Evolutionary conservation across 2,113 vertebrate species (phyloP), one percentile per base, ranked within the genome.

Genomic region (Silurus glanis): DNA sequence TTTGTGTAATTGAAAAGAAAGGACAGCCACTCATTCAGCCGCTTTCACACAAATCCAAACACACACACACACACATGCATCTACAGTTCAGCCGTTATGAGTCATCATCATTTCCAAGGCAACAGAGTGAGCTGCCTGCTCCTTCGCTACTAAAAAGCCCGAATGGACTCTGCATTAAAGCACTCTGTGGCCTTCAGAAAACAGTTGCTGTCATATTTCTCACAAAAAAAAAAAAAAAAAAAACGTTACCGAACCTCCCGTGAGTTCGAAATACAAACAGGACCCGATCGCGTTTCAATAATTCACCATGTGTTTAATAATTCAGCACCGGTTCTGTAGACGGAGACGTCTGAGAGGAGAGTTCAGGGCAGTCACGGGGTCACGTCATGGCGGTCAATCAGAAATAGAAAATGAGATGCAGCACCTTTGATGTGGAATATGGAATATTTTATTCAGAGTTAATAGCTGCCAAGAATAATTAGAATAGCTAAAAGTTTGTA

Each of bases 61-160:
- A 75, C 76, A 51, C 75, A 62, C 67, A 85, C 64, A 82, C 64
- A 79, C 64, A 47, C 37, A 5, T 64, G 25, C 59, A 51, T 47
- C 69, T 74, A 82, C 83, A 87, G 79, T 82, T 56, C 67, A 82
- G 64, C 83, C 72, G 78, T 78, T 72, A 80, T 89, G 86, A 87
- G 83, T 87, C 88, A 89, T 85, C 88, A 89, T 85, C 84, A 85
- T 89, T 61, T 64, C 80, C 86, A 87, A 79, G 25, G 88, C 85
- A 89, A 89, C 85, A 53, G 76, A 21, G 47, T 6, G 56, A 79
- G 66, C 74, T 59, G 84, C 53, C 47, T 55, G 67, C 55, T 53
- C 21, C 28, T 37, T 37, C 23, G 28, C 59, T 45, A 25, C 53
- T 53, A 16, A 61, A 80, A 80, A 61, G 5, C 56, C 80, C 16